phyloP scores from a whole-genome alignment of 2,888 invertebrate genomes.

The Pediacus dermestoides region DNA sequence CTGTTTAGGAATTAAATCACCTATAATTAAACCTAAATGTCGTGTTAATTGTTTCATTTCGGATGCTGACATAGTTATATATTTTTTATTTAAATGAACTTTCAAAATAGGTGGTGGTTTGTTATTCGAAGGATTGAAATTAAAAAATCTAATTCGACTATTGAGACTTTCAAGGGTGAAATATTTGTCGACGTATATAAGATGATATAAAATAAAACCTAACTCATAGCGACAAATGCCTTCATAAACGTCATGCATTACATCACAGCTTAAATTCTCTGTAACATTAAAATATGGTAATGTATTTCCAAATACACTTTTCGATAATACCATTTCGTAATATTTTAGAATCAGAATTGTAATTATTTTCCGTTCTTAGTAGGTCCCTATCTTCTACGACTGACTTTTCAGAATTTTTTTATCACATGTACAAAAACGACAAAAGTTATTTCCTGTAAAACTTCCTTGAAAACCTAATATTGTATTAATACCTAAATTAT shows the following conservation, averaged over 20 bases:
- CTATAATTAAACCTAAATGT: constrained; percentile 27
- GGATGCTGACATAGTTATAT: constrained; percentile 26
- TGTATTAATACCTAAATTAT: constrained; percentile 28
- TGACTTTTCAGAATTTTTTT: constrained; percentile 10
- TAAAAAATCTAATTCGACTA: constrained; percentile 20
- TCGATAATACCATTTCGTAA: constrained; percentile 22
- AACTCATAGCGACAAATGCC: constrained; percentile 22
- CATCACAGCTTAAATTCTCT: constrained; percentile 25
- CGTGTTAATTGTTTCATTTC: constrained; percentile 29
- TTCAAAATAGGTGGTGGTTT: constrained; percentile 17
- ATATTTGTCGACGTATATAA: constrained; percentile 7
- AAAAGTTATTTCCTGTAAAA: constrained; percentile 24
- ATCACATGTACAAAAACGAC: constrained; percentile 24
- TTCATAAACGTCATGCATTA: constrained; percentile 29
- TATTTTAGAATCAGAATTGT: constrained; percentile 18
- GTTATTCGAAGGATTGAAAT: constrained; percentile 10
- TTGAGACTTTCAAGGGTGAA: constrained; percentile 20
- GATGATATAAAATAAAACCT: no score
- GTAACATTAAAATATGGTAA: constrained; percentile 25
- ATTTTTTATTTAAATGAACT: constrained; percentile 18
- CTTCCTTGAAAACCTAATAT: constrained; percentile 29
- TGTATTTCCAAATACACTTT: constrained; percentile 18
- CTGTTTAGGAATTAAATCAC: constrained; percentile 20
- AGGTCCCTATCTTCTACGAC: constrained; percentile 8
- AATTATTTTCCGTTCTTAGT: constrained; percentile 17